Percentiles rank a stretch among this genome's conserved stretches.
Evolutionary conservation across 2,888 invertebrate genomes (phyloP).

Genomic region (Stenodera caucasica): DNA sequence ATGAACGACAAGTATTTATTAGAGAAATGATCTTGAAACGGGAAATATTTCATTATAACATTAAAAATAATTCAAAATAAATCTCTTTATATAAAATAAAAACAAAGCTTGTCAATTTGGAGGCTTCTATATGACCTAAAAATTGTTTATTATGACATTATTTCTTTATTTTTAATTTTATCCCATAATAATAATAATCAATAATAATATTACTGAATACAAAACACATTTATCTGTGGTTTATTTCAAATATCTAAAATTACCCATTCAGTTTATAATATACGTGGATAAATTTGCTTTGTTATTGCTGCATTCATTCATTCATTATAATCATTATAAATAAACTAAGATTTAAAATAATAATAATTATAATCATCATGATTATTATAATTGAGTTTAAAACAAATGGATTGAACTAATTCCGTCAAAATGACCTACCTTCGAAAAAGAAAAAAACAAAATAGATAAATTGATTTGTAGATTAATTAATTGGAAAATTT

Average conservation of each 20-base stretch:
- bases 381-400: too few relatives aligned
- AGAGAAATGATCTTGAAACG: neutral
- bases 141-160: neutral
- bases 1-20: neutral
- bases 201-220: neutral
- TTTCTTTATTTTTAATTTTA: neutral
- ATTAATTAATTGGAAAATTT: too few relatives aligned
- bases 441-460: neutral
- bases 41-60: too few relatives aligned
- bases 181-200: neutral
- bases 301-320: slow-evolving; percentile 15
- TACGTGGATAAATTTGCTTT: slow-evolving; percentile 11
- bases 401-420: neutral
- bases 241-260: slow-evolving; percentile 11
- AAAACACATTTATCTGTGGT: neutral
- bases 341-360: slow-evolving; percentile 8
- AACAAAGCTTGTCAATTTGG: too few relatives aligned
- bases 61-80: neutral
- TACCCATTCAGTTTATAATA: slow-evolving; percentile 3
- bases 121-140: slow-evolving; percentile 3
- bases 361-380: neutral
- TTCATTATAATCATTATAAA: too few relatives aligned
- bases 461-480: too few relatives aligned
- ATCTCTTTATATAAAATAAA: neutral
- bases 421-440: neutral